These are phyloP conservation scores for Chromoteleia sp. DNA, from an alignment of 2,888 invertebrate genomes.

Conservation along the genomic window DNA sequence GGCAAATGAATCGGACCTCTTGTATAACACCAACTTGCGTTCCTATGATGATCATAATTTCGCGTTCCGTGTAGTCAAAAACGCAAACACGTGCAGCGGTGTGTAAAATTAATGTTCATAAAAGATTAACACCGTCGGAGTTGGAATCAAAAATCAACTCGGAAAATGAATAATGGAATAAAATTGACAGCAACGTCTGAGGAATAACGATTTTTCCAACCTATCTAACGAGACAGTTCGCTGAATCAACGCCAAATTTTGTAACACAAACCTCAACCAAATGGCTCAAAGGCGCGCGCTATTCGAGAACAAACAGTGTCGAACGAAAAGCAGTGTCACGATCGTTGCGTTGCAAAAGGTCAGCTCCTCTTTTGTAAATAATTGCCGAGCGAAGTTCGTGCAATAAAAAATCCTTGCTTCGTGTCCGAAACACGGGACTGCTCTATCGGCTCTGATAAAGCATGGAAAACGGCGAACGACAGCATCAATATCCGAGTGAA, in stretches of 20 bases:
- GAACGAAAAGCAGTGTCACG: constrained; percentile 3
- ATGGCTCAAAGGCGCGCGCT: too few species aligned
- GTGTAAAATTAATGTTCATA: not conserved
- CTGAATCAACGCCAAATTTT: too few species aligned
- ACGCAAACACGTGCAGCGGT: constrained; percentile 1
- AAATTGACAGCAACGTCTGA: too few species aligned
- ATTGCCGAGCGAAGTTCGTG: constrained; percentile 41
- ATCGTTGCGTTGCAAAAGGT: constrained; percentile 2
- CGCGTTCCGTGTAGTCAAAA: constrained; percentile 5
- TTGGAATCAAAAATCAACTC: not conserved
- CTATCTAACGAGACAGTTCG: too few species aligned
- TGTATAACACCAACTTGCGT: constrained; percentile 28
- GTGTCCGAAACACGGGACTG: constrained; percentile 46
- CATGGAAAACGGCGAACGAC: constrained; percentile 39
- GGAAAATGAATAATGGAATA: not conserved
- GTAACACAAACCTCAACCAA: too few species aligned
- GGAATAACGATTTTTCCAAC: too few species aligned
- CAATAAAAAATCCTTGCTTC: constrained; percentile 48
- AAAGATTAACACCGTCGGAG: too few species aligned
- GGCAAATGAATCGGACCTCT: constrained; percentile 43
- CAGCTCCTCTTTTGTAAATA: constrained; percentile 49
- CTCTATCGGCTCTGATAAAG: constrained; percentile 58
- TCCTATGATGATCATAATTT: constrained; percentile 41
- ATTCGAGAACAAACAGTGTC: not conserved
- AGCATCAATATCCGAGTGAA: constrained; percentile 73